Evolutionary conservation across 2,888 invertebrate genomes (phyloP).

Genomic region (Xestia c-nigrum): DNA sequence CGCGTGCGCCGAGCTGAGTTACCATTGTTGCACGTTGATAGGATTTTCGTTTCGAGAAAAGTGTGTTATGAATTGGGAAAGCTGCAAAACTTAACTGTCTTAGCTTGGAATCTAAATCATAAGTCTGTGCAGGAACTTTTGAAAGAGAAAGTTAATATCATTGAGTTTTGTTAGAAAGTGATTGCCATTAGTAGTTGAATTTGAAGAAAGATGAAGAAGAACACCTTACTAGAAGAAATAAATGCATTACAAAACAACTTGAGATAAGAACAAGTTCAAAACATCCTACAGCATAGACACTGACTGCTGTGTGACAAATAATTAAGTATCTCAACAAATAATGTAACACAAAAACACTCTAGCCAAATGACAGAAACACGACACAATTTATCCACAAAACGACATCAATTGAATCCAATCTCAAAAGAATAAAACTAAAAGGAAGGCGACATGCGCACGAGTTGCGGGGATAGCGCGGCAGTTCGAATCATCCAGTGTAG

Average conservation of each 20-base stretch:
- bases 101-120: background rate
- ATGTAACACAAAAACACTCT: background rate
- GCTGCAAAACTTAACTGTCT: conserved; percentile 4
- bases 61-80: conserved; percentile 34
- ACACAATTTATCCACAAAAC: conserved; percentile 43
- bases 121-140: background rate
- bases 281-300: background rate
- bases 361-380: conserved; percentile 30
- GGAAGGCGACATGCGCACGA: conserved; percentile 54
- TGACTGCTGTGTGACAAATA: background rate
- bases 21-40: conserved; percentile 50
- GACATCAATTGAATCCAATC: conserved; percentile 36
- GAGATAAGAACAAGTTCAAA: background rate
- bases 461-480: conserved; percentile 53
- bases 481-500: conserved; percentile 62
- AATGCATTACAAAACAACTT: background rate
- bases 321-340: background rate
- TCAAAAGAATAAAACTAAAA: conserved; percentile 35
- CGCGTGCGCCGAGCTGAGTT: conserved; percentile 51
- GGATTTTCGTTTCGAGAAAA: conserved; percentile 44
- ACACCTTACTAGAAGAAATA: background rate
- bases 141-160: background rate
- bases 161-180: background rate
- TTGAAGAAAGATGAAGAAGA: background rate
- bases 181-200: background rate